Conservation (phyloP, 2,113 vertebrate species). For the Rhinolophus sinicus region DNA sequence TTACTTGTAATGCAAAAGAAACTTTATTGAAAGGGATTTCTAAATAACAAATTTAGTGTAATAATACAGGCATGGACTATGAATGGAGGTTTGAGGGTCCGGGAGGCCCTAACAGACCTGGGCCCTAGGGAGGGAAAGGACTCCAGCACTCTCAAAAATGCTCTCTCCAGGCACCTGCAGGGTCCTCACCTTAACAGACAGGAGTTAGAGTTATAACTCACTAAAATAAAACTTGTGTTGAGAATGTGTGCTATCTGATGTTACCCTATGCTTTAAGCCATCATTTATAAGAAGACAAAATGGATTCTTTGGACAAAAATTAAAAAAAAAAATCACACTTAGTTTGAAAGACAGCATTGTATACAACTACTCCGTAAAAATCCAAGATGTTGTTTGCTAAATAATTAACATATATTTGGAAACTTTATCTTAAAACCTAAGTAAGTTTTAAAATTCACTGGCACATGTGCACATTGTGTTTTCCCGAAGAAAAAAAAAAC, state of each 20-base stretch:
- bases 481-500: too few species aligned
- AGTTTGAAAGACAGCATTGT: not conserved
- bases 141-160: not conserved
- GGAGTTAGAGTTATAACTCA: conserved; percentile 3
- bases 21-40: not conserved
- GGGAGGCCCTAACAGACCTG: not conserved
- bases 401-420: conserved; percentile 9
- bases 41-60: not conserved
- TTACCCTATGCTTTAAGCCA: not conserved
- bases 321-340: not conserved
- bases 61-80: not conserved
- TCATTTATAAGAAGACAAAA: not conserved
- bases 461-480: not conserved
- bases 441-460: not conserved
- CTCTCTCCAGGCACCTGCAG: not conserved
- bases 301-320: not conserved
- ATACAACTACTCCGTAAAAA: not conserved
- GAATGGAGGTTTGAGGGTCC: not conserved
- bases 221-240: not conserved
- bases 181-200: not conserved
- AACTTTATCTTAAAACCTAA: conserved; percentile 42
- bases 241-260: not conserved
- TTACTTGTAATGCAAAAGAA: not conserved
- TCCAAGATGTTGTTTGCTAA: not conserved
- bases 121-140: not conserved